These are phyloP conservation scores for Uria aalge DNA, from an alignment of 2,113 vertebrate genomes.

Conservation along the genomic window DNA sequence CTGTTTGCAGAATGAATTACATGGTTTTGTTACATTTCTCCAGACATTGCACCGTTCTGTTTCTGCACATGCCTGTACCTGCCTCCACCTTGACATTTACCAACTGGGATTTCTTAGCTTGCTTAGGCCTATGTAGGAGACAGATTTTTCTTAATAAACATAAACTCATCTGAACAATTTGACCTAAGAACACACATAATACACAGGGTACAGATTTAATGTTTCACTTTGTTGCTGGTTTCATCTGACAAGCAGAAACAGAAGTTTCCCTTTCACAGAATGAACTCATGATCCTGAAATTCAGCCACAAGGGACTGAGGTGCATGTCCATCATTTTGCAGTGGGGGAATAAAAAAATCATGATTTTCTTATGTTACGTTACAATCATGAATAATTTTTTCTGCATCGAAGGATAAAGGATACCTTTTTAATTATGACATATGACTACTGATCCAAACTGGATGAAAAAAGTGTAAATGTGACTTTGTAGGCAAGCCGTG, in stretches of 20 bases:
- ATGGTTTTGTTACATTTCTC: not conserved
- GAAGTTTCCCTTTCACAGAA: not conserved
- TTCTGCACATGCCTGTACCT: not conserved
- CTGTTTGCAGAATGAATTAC: not conserved
- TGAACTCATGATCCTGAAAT: not conserved
- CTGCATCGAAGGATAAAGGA: rapidly evolving
- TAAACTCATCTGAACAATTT: not conserved
- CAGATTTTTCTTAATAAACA: not conserved
- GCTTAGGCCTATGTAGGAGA: not conserved
- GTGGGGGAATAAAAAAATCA: not conserved
- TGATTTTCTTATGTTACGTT: not conserved
- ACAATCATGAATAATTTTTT: not conserved
- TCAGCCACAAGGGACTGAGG: not conserved
- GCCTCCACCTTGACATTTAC: not conserved
- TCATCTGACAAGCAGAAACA: not conserved
- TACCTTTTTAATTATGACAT: not conserved
- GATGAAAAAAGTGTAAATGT: not conserved
- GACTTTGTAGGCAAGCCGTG: not conserved
- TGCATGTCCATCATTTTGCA: not conserved
- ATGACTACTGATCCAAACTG: not conserved
- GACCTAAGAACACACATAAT: not conserved
- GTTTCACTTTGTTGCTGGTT: not conserved
- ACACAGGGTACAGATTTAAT: not conserved
- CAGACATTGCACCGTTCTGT: not conserved
- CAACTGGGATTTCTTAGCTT: not conserved